Evolutionary conservation across 2,113 vertebrate species (phyloP).

Genomic region (Chloebia gouldiae): DNA sequence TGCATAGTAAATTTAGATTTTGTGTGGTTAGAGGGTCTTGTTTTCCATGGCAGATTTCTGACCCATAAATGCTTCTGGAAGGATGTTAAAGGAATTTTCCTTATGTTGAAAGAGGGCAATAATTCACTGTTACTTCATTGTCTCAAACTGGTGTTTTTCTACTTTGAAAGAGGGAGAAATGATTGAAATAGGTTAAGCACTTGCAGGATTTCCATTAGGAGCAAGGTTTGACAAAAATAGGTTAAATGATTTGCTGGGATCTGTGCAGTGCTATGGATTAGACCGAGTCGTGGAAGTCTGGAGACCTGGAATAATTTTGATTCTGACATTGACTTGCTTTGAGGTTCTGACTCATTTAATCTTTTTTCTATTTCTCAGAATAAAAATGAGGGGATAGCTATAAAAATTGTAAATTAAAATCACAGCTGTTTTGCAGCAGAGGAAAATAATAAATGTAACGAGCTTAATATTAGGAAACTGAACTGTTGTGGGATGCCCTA

Average conservation of each 20-base stretch:
- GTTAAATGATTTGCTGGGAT: constrained; percentile 47
- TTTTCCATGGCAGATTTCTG: not conserved
- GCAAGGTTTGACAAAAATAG: constrained; percentile 52
- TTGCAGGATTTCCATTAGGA: constrained; percentile 45
- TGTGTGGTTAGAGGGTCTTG: not conserved
- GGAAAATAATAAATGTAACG: not conserved
- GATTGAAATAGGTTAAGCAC: constrained; percentile 57
- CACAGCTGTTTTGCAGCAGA: not conserved
- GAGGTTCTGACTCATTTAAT: constrained; percentile 46
- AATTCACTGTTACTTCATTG: not conserved
- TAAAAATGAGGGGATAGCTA: not conserved
- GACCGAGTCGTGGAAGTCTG: not conserved
- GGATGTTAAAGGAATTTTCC: not conserved
- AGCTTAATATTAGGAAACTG: not conserved
- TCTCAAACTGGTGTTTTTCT: not conserved
- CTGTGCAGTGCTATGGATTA: constrained; percentile 45
- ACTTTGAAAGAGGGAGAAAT: not conserved
- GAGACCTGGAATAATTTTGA: constrained; percentile 10
- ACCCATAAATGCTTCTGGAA: not conserved
- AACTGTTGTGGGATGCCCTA: not conserved
- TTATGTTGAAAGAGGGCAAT: not conserved
- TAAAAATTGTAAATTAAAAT: constrained; percentile 18
- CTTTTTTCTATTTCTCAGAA: not conserved
- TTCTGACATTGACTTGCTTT: constrained; percentile 49
- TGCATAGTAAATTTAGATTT: not conserved